Base-by-base conservation (phyloP, 2,888 invertebrate genomes). In the Papilio demoleus region DNA sequence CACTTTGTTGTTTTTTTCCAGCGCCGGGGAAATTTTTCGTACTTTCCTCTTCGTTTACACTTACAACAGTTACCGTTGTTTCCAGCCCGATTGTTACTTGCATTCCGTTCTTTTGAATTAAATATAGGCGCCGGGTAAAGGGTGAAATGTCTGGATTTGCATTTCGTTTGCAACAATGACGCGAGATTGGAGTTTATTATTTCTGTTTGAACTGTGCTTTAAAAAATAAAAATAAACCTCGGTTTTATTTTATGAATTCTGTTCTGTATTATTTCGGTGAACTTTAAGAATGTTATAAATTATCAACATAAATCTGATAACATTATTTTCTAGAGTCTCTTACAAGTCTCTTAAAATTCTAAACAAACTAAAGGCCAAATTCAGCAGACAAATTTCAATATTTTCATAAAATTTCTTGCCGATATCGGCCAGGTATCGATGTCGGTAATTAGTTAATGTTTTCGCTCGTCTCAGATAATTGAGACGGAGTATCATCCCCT, bases 371-470 rank as follows among this genome's bases (percentile, higher is more conserved):
- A 14, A 27, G 17, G 17, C 14, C 5, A 12, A 5, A 27, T 27
- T 27, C 24, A n/a, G 53, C 6, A 14, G 27, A 53, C 8, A 27
- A 53, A 27, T 27, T 53, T 27, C 53, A 6, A n/a, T n/a, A 53
- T 53, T 72, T 68, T 68, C 70, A 63, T 68, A 71, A 68, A 70
- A 60, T 66, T 64, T 71, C 63, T 65, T 65, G 50, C 67, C 72
- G 74, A 75, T 73, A 79, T 72, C 74, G 63, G 73, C 73, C 81
- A 86, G 88, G 86, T 90, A 90, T 88, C 88, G 88, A 82, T 88
- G 82, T 86, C 85, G 76, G 86, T 92, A 91, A 92, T 92, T 92
- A 92, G 90, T 92, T 92, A 92, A 92, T 91, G 90, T 85, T 86
- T 83, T 77, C 82, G 84, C 88, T 90, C 90, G 90, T 92, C 91